Evolutionary conservation across 2,888 invertebrate genomes (phyloP), one percentile per base, ranked within the genome.

Genomic region (Argyresthia albistria): DNA sequence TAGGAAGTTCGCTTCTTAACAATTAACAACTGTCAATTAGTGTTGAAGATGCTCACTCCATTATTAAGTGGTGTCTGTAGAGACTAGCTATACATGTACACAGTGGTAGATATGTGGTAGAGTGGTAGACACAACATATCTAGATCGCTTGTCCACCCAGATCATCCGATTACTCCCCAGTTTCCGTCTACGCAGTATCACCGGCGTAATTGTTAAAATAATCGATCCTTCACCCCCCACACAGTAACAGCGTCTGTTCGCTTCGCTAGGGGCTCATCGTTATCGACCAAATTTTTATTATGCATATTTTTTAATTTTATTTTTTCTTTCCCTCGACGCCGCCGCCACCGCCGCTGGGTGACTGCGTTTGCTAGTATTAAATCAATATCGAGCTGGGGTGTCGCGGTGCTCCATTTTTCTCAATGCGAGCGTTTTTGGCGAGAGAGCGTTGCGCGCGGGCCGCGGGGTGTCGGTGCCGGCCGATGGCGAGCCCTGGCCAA

Each of bases 241-340:
- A 65, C 67, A 68, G 71, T 70, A 72, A 62, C 61, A 53, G 70
- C 70, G 72, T 64, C 69, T 68, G 67, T 60, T 63, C 70, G 58
- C 64, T 60, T 25, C 39, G 63, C 72, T 70, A 68, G 57, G 74
- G 74, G 65, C 66, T 66, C 73, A 70, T 68, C 69, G 76, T 70
- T 76, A 80, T 77, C 80, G 83, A 78, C 79, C 79, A 81, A 79
- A 83, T 80, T 82, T 83, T 83, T 77, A 77, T 70, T 74, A 77
- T 78, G 75, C 78, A 78, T 78, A 83, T 80, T 83, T 83, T 81
- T 82, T 80, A 78, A 80, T 80, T 83, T 82, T 76, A 76, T 80
- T 82, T 81, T 76, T 76, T 67, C 63, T 67, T 69, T 67, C 74
- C 64, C 70, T 76, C 76, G 35, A 35, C 46, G 72, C 56, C 60